phyloP scores from a whole-genome alignment of 92 coral and sea anemone genomes.

The Porites cylindrica region DNA sequence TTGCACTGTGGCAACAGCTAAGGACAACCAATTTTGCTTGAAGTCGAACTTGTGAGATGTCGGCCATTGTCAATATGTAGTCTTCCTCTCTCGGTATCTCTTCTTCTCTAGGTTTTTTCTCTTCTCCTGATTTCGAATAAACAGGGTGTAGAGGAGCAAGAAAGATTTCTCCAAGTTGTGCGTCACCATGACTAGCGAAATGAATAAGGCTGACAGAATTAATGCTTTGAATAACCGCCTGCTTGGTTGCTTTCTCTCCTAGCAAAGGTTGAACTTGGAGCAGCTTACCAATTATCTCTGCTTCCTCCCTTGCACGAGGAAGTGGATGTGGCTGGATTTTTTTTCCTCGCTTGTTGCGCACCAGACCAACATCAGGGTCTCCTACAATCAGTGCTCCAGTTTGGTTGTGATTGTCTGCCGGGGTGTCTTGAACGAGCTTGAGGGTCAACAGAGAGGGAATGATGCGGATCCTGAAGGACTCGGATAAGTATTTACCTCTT shows the following conservation, averaged over 20 bases:
- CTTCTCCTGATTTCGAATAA: too few species aligned
- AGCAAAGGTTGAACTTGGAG: not conserved
- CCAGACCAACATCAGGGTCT: constrained; percentile 6
- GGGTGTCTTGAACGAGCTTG: constrained; percentile 9
- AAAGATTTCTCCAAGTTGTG: not conserved
- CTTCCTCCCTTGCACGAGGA: not conserved
- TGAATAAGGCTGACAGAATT: not conserved
- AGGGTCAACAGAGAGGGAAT: constrained; percentile 19
- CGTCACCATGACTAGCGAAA: not conserved
- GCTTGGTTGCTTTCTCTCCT: not conserved
- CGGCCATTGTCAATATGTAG: not conserved
- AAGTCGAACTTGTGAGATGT: not conserved
- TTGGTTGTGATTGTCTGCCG: constrained; percentile 14
- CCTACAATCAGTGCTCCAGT: constrained; percentile 17
- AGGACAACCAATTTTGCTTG: not conserved
- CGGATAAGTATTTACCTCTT: not conserved
- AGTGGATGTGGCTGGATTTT: not conserved
- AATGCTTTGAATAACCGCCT: not conserved
- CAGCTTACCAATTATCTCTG: not conserved
- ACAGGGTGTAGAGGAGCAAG: not conserved
- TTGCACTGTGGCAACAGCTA: not conserved
- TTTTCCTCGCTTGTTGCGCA: not conserved
- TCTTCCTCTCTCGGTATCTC: not conserved
- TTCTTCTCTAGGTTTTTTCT: too few species aligned
- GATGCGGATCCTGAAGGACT: constrained; percentile 24